These are phyloP conservation scores for Nasonia giraulti DNA, from an alignment of 1,140 invertebrate genomes.

Conservation along the genomic window DNA sequence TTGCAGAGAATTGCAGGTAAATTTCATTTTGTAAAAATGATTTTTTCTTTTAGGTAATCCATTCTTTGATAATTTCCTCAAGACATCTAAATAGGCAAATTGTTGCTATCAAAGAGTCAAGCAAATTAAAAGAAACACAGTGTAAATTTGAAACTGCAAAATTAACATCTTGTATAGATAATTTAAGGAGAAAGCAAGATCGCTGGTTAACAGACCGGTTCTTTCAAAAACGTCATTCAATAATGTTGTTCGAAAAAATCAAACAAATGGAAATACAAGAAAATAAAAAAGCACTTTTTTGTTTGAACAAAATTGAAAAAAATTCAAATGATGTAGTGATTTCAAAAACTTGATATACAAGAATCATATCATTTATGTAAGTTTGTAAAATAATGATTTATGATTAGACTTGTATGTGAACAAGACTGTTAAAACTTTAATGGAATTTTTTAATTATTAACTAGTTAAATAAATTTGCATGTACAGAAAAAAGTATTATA, in stretches of 20 bases:
- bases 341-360: too few relatives aligned
- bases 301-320: not conserved
- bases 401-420: not conserved
- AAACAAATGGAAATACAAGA: not conserved
- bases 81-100: not conserved
- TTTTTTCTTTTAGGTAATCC: slow-evolving; percentile 7
- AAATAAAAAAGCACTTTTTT: not conserved
- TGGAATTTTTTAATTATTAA: not conserved
- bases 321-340: not conserved
- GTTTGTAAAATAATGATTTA: not conserved
- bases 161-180: not conserved
- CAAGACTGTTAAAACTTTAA: not conserved
- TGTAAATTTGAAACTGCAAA: not conserved
- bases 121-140: not conserved
- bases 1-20: not conserved
- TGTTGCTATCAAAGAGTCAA: not conserved
- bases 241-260: slow-evolving; percentile 5
- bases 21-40: not conserved
- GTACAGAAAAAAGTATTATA: not conserved
- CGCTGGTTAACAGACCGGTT: not conserved
- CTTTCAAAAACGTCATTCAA: not conserved
- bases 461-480: not conserved
- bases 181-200: not conserved
- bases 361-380: not conserved
- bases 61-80: not conserved